Evolutionary conservation across 2,888 invertebrate species (phyloP).

Genomic region (Norana najaformis): DNA sequence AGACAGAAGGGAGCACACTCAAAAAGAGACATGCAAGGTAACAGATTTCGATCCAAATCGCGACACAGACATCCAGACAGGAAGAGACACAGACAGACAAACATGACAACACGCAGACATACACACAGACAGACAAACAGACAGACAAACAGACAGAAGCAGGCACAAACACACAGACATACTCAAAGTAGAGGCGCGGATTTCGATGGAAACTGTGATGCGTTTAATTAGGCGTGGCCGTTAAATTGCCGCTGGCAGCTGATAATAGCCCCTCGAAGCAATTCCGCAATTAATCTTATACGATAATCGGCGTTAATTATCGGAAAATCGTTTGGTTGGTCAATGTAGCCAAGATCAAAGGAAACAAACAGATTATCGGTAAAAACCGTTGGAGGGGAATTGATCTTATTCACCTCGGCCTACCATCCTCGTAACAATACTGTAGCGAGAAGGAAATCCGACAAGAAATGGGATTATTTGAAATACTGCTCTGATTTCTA

Average conservation of each 20-base stretch:
- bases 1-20: no score
- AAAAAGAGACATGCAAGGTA: background rate
- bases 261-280: background rate
- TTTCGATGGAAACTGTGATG: background rate
- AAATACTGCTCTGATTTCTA: background rate
- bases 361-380: background rate
- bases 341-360: background rate
- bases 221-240: background rate
- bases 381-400: background rate
- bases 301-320: background rate
- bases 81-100: background rate
- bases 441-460: no score
- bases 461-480: background rate
- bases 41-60: background rate
- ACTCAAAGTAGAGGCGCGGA: no score
- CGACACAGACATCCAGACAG: background rate
- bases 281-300: constrained; percentile 5
- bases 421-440: background rate
- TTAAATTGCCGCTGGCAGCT: background rate
- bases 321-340: background rate
- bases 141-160: background rate
- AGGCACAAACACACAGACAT: background rate
- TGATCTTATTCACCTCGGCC: background rate
- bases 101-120: background rate
- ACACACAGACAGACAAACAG: background rate